Base-by-base conservation (phyloP, 2,888 invertebrate species). In the Protonemura montana region DNA sequence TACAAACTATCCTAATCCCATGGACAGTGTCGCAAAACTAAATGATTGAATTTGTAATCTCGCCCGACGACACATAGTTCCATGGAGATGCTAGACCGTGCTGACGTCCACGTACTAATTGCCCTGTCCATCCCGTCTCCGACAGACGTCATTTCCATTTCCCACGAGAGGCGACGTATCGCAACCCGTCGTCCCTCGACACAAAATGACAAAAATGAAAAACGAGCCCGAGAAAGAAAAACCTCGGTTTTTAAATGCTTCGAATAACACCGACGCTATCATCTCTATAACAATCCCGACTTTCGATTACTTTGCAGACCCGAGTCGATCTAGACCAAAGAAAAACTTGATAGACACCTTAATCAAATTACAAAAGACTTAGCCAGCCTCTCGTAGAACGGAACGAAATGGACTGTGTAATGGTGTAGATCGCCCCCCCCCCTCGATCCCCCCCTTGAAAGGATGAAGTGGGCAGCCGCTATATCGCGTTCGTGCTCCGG, bases 401-500 rank as follows among this genome's bases (percentile, higher is more conserved):
- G 59, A 59, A 59, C n/a, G 59, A 59, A 59, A 59, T 59, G 59
- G 59, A 59, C 59, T 59, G 59, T 59, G 59, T 59, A 59, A 59
- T 59, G 59, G 59, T 59, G 7, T 59, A 59, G 59, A 59, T 59
- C 21, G 59, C 16, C 59, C 59, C 13, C 59, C 35, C 5, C 10
- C 10, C 35, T 27, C 26, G 80, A n/a, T 25, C 28, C 80, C 27
- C 26, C 28, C 28, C 26, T 27, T 1, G 10, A 81, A 81, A 81
- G 30, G 81, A 16, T 78, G 78, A 28, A 78, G n/a, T 28, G 78
- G 25, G 78, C 78, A 10, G 26, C 29, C 59, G 3, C 25, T 16
- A 35, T 28, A 26, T 87, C 86, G 87, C 82, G 85, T 83, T 35
- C 35, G 35, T 35, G 35, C 35, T 35, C 35, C 85, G 85, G n/a